These are phyloP conservation scores for Aphis craccivora DNA, from an alignment of 1,140 invertebrate genomes.

Conservation along the genomic window DNA sequence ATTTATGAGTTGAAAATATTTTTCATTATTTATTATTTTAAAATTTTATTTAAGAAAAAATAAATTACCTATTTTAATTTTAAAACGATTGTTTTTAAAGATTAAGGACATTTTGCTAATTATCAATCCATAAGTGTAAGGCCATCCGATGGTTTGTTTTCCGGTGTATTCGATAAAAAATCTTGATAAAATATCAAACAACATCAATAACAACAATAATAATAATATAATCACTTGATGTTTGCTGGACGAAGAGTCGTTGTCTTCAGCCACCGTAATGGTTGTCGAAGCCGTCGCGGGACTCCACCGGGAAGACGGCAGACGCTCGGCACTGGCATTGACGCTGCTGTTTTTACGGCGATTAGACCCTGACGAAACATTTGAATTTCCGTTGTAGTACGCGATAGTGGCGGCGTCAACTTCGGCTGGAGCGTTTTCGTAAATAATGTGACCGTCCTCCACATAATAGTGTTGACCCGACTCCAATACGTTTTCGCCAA, in stretches of 20 bases:
- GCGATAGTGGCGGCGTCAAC: neutral
- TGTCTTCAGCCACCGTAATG: neutral
- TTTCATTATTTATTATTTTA: too few relatives aligned
- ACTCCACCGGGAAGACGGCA: conserved; percentile 33
- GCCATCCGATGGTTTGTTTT: neutral
- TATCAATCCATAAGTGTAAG: neutral
- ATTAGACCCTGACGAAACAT: neutral
- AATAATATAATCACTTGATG: neutral
- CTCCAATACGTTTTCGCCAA: neutral
- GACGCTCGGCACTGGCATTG: neutral
- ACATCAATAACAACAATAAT: neutral
- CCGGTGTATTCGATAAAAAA: neutral
- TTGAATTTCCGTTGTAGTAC: neutral
- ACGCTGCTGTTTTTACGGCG: neutral
- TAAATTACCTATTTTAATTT: neutral
- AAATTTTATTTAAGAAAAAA: too few relatives aligned
- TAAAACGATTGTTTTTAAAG: neutral
- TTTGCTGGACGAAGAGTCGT: conserved; percentile 21
- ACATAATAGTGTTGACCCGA: neutral
- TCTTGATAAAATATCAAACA: neutral
- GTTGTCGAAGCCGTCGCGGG: conserved; percentile 38
- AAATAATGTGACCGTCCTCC: conserved; percentile 26
- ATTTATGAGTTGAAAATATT: too few relatives aligned
- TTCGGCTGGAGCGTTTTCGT: neutral
- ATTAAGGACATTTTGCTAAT: neutral